Percentiles rank a stretch among this genome's conserved stretches.
Evolutionary conservation across 2,888 invertebrate genomes (phyloP).

Genomic region (Brenthis ino): DNA sequence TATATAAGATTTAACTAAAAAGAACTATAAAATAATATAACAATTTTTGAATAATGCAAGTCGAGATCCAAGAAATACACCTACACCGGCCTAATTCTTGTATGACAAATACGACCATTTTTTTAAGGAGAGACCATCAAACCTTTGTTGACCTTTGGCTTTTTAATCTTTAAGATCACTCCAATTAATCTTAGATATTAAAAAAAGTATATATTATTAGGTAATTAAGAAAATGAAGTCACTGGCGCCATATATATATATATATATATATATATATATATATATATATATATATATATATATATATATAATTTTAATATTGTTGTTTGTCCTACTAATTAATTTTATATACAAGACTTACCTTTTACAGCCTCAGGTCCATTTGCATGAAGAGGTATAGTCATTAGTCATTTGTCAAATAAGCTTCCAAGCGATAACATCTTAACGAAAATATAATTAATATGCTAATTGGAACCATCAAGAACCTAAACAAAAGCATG

Average conservation of each 20-base stretch:
- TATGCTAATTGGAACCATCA: slow-evolving; percentile 10
- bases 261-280: too few relatives aligned
- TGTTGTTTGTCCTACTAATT: slow-evolving; percentile 2
- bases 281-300: too few relatives aligned
- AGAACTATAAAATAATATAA: too few relatives aligned
- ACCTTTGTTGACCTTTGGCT: too few relatives aligned
- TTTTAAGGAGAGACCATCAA: too few relatives aligned
- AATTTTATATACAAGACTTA: slow-evolving; percentile 10
- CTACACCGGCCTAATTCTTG: too few relatives aligned
- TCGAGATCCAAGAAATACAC: too few relatives aligned
- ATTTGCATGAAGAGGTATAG: slow-evolving; percentile 5
- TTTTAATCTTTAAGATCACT: too few relatives aligned
- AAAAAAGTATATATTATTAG: neutral
- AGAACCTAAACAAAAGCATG: slow-evolving; percentile 9
- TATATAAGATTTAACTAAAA: too few relatives aligned
- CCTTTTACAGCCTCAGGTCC: slow-evolving; percentile 8
- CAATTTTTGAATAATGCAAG: too few relatives aligned
- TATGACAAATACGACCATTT: too few relatives aligned
- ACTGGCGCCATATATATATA: neutral
- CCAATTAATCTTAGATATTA: too few relatives aligned
- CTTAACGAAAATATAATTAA: slow-evolving; percentile 19
- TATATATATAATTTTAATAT: neutral
- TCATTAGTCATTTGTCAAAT: slow-evolving; percentile 22
- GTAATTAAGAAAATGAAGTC: neutral
- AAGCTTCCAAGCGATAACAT: slow-evolving; percentile 13